These are phyloP conservation scores for Cosmorhoe ocellata DNA, from an alignment of 2,888 invertebrate genomes.

Conservation along the genomic window DNA sequence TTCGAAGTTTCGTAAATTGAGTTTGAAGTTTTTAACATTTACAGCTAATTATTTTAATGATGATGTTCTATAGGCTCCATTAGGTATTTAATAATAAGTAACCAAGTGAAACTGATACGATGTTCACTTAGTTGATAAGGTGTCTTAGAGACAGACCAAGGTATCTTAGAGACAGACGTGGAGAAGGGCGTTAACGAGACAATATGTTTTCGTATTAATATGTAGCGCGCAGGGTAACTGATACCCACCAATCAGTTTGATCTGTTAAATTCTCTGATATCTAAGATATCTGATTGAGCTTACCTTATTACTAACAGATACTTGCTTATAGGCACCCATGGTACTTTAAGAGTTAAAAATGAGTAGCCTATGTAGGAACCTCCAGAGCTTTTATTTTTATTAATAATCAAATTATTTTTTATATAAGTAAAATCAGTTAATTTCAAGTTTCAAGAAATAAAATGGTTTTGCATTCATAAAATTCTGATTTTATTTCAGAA, in stretches of 20 bases:
- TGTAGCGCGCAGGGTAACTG: constrained; percentile 9
- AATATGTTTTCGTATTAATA: constrained; percentile 3
- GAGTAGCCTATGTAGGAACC: too few species aligned
- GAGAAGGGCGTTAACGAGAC: constrained; percentile 14
- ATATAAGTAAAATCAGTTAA: too few species aligned
- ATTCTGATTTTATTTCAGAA: constrained; percentile 27
- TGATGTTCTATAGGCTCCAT: constrained; percentile 41
- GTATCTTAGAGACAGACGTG: constrained; percentile 1
- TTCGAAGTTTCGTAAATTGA: constrained; percentile 60
- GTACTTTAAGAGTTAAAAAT: too few species aligned
- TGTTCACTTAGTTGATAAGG: too few species aligned
- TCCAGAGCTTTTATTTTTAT: too few species aligned
- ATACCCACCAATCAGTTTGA: constrained; percentile 8
- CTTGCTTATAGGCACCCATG: too few species aligned
- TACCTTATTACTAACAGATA: too few species aligned
- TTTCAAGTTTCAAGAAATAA: too few species aligned
- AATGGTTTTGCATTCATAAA: background rate
- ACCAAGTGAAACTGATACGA: constrained; percentile 6
- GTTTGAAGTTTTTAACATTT: constrained; percentile 60
- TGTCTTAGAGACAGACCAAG: too few species aligned
- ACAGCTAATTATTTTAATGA: constrained; percentile 51
- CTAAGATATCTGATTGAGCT: too few species aligned
- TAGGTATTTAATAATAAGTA: constrained; percentile 23
- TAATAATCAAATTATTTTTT: too few species aligned
- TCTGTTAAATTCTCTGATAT: too few species aligned